Evolutionary conservation across 2,797 vertebrate species (phyloP).

Genomic region (Coreius guichenoti): DNA sequence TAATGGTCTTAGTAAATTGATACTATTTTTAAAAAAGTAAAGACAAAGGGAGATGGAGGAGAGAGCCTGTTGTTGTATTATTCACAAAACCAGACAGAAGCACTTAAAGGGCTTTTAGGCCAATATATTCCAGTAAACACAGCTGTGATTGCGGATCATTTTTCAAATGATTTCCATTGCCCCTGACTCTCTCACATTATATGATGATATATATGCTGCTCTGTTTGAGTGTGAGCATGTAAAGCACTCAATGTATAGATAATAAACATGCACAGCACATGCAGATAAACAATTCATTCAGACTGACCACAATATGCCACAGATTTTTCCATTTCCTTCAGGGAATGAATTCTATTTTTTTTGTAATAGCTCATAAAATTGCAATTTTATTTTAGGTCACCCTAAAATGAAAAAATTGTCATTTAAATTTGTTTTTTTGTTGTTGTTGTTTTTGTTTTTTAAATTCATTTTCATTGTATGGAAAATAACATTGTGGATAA

Average conservation of each 20-base stretch:
- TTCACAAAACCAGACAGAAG: conserved; percentile 11
- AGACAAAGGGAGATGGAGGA: background rate
- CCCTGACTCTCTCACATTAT: background rate
- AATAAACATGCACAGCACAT: background rate
- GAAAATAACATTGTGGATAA: background rate
- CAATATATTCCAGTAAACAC: conserved; percentile 35
- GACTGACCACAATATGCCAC: background rate
- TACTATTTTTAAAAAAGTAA: background rate
- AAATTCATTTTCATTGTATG: background rate
- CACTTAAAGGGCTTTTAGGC: conserved; percentile 19
- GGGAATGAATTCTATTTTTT: too few species aligned
- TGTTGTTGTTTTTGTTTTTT: too few species aligned
- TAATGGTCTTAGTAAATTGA: background rate
- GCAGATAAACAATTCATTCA: conserved; percentile 11
- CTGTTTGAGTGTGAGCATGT: background rate
- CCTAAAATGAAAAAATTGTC: too few species aligned
- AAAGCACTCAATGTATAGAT: background rate
- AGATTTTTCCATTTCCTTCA: background rate
- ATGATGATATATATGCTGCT: background rate
- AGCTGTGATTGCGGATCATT: conserved; percentile 31
- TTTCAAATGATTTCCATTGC: conserved; percentile 16
- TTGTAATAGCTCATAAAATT: background rate
- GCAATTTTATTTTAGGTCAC: too few species aligned
- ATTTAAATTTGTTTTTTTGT: too few species aligned
- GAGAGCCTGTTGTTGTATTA: conserved; percentile 8